A percentile compares a stretch with the other conserved stretches of the same genome.
phyloP scores from a whole-genome alignment of 2,797 vertebrate species.

The Champsocephalus esox region DNA sequence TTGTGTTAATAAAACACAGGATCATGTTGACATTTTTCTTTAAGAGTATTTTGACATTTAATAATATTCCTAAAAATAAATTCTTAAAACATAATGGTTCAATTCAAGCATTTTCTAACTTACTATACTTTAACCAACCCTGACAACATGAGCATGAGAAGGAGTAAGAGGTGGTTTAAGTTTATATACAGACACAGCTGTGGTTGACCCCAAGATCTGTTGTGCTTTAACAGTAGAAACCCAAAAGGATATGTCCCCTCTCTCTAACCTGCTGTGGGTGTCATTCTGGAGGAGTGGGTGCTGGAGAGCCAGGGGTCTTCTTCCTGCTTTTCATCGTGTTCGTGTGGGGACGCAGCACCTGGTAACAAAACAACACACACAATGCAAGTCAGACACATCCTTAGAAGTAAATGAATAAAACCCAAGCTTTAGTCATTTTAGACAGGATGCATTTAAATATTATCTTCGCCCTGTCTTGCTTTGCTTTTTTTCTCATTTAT shows the following conservation, averaged over 20 bases:
- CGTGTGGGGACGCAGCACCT: conserved; percentile 25
- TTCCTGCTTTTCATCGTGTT: conserved; percentile 26
- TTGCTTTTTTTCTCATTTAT: not conserved
- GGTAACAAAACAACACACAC: conserved; percentile 22
- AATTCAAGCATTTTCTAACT: too few relatives aligned
- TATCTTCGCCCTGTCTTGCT: too few relatives aligned
- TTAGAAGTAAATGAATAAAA: not conserved
- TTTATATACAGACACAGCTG: not conserved
- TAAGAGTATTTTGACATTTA: too few relatives aligned
- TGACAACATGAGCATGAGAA: not conserved
- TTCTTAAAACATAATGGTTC: too few relatives aligned
- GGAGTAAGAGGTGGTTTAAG: not conserved
- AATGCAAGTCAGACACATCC: not conserved
- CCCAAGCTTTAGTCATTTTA: not conserved
- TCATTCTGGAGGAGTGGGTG: conserved; percentile 26
- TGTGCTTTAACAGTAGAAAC: not conserved
- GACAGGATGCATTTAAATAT: not conserved
- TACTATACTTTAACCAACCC: too few relatives aligned
- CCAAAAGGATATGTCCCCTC: not conserved
- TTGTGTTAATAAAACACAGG: too few relatives aligned
- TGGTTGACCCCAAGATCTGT: not conserved
- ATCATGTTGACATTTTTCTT: too few relatives aligned
- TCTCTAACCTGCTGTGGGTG: conserved; percentile 53
- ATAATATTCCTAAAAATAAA: too few relatives aligned
- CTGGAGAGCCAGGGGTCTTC: conserved; percentile 21